phyloP scores from a whole-genome alignment of 2,888 invertebrate genomes.

The Dorcus hopei region DNA sequence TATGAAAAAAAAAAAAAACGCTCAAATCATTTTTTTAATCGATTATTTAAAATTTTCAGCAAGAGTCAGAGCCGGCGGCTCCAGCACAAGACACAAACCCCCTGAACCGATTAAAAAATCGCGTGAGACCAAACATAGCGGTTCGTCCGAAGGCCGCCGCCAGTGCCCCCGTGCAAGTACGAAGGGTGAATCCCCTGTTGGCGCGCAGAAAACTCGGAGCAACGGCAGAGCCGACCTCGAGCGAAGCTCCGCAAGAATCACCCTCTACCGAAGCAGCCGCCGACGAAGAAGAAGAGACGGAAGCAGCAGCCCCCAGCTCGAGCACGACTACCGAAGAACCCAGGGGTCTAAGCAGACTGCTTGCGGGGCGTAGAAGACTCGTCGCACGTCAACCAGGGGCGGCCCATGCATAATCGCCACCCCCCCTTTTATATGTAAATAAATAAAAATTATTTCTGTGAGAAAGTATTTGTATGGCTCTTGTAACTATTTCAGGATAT shows the following conservation, averaged over 20 bases:
- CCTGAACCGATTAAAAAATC: slow-evolving; percentile 46
- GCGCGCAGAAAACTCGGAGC: slow-evolving; percentile 52
- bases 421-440: no score
- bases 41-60: background rate
- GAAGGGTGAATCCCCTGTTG: slow-evolving; percentile 57
- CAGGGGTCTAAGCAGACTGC: slow-evolving; percentile 63
- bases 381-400: slow-evolving; percentile 58
- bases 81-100: slow-evolving; percentile 43
- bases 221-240: slow-evolving; percentile 40
- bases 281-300: slow-evolving; percentile 20
- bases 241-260: slow-evolving; percentile 33
- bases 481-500: no score
- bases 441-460: no score
- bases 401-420: background rate
- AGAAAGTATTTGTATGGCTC: no score
- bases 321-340: slow-evolving; percentile 51
- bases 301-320: slow-evolving; percentile 33
- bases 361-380: slow-evolving; percentile 68
- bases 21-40: no score
- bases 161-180: slow-evolving; percentile 53
- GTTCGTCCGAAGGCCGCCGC: slow-evolving; percentile 42
- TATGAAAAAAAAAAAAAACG: no score
- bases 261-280: slow-evolving; percentile 18
- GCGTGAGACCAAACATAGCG: slow-evolving; percentile 39
- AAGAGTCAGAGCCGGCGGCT: slow-evolving; percentile 35